Evolutionary conservation across 2,888 invertebrate genomes (phyloP).

Genomic region (Lithophane semibrunnea): DNA sequence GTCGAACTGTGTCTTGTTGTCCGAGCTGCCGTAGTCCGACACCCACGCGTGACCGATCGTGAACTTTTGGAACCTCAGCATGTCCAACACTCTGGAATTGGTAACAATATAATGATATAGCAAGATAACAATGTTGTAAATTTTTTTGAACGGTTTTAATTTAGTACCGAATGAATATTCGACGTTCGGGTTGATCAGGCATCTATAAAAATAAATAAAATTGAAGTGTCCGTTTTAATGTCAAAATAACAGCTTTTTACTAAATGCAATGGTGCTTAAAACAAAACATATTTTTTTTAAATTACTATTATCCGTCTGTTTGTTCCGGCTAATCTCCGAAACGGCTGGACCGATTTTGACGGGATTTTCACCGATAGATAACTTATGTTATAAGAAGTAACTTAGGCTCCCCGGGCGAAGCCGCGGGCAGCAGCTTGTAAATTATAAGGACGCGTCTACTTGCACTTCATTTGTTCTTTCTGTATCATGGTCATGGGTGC

Average conservation of each 20-base stretch:
- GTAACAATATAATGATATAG: background rate
- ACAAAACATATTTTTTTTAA: too few relatives aligned
- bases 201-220: too few relatives aligned
- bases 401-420: too few relatives aligned
- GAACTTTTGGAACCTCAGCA: conserved; percentile 99
- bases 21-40: conserved; percentile 98
- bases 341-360: too few relatives aligned
- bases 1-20: conserved; percentile 95
- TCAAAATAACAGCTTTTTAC: too few relatives aligned
- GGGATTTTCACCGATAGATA: too few relatives aligned
- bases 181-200: background rate
- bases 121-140: background rate
- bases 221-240: too few relatives aligned
- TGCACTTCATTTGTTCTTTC: background rate
- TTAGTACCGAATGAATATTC: background rate
- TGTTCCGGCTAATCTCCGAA: too few relatives aligned
- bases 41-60: conserved; percentile 99
- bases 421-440: background rate
- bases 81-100: conserved; percentile 96
- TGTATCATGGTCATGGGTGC: background rate
- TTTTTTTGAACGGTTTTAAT: background rate
- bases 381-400: too few relatives aligned
- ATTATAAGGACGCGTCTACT: background rate
- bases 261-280: too few relatives aligned
- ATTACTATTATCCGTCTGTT: too few relatives aligned